Base-by-base conservation (phyloP, 2,888 invertebrate species). In the Lysandra bellargus region DNA sequence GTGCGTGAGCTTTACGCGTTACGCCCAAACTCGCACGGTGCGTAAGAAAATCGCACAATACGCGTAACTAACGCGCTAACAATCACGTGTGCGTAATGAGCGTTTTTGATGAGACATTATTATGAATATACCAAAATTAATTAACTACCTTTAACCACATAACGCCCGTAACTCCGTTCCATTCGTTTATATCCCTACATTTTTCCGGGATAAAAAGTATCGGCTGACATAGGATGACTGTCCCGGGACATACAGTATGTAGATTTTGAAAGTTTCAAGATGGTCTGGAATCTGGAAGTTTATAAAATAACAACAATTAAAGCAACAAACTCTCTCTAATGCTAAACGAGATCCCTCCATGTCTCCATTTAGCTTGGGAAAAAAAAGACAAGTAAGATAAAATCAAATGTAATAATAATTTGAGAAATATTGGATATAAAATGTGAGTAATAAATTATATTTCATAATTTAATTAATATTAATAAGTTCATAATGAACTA, bases 1-100 rank as follows among this genome's bases (percentile, higher is more conserved):
- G 40, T 74, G 44, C n/a, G 40, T 74, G 74, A 37, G 74, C 74
- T 44, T 73, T 73, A 40, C 40, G 74, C 37, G 74, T 74, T 44
- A 74, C 44, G 74, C 40, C n/a, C 4, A 64, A 64, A 64, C 30
- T 30, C 64, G 30, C 64, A 30, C 64, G 9, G 12, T 64, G 64
- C 64, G 64, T 30, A 64, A 64, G 64, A 30, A 64, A 64, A 23
- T 64, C 64, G 64, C 30, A 64, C 64, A 64, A 64, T 64, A 30
- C 64, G 64, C 9, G 74, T 44, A 74, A 74, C 74, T 40, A 44
- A 74, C 40, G 17, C 40, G 4, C 44, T 74, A 74, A 40, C 40
- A 23, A 9, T 44, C 40, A 40, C 74, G n/a, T 74, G n/a, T 44
- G 40, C 37, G 74, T 40, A 64, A 64, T 64, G n/a, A 9, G 61